Conservation (phyloP, 2,888 invertebrate genomes). For the Saturnia pavonia region DNA sequence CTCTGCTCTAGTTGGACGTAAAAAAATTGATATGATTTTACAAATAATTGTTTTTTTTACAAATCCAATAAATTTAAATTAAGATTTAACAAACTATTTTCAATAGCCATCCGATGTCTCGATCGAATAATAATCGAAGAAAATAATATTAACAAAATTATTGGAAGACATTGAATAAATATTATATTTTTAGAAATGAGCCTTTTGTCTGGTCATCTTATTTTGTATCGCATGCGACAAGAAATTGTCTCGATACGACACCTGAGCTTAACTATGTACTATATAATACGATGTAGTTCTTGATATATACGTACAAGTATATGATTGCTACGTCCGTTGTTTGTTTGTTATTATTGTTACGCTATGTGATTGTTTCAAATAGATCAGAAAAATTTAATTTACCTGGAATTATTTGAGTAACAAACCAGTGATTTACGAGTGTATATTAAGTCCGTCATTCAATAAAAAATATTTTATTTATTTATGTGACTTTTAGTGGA, state of each 20-base stretch:
- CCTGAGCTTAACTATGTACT: slow-evolving; percentile 43
- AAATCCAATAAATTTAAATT: no score
- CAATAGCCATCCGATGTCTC: no score
- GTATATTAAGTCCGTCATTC: no score
- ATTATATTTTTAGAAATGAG: slow-evolving; percentile 1
- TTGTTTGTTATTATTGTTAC: slow-evolving; percentile 13
- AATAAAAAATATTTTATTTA: no score
- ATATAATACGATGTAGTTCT: slow-evolving; percentile 26
- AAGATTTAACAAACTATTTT: no score
- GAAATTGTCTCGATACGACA: slow-evolving; percentile 63
- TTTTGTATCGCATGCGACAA: slow-evolving; percentile 34
- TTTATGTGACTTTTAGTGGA: no score
- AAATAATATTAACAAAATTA: no score
- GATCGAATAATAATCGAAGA: no score
- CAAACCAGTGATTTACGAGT: no score
- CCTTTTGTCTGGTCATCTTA: slow-evolving; percentile 11
- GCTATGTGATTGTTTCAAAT: slow-evolving; percentile 13
- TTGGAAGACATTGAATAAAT: not conserved
- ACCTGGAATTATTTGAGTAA: not conserved
- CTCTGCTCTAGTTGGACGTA: no score
- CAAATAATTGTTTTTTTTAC: no score
- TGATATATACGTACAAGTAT: slow-evolving; percentile 19
- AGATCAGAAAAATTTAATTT: slow-evolving; percentile 4
- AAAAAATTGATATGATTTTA: no score
- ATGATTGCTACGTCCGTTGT: slow-evolving; percentile 25